Conservation (phyloP, 2,113 vertebrate genomes). For the Phoxinus phoxinus region DNA sequence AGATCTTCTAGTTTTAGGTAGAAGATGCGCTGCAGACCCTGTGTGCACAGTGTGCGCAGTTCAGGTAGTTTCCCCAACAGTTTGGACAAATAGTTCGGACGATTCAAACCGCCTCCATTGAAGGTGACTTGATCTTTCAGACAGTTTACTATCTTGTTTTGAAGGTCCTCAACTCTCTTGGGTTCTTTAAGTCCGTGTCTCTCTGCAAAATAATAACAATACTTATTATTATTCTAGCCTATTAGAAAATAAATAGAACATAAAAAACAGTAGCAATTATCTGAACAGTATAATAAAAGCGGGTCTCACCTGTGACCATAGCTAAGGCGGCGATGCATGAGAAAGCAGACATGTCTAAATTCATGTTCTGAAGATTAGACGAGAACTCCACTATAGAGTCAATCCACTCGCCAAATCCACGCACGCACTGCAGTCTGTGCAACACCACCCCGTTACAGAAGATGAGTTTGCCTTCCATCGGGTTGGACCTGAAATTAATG, state of each 20-base stretch:
- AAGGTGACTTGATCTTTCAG: constrained; percentile 99
- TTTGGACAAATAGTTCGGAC: constrained; percentile 98
- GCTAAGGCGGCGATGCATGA: constrained; percentile 98
- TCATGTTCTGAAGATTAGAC: constrained; percentile 98
- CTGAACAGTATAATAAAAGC: neutral
- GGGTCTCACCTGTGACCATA: constrained; percentile 96
- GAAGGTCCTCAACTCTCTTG: constrained; percentile 96
- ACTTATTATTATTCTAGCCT: neutral
- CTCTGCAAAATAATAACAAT: constrained; percentile 78
- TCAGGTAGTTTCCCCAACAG: constrained; percentile 98
- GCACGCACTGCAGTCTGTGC: constrained; percentile 97
- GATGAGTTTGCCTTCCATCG: constrained; percentile 98
- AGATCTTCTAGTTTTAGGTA: constrained; percentile 99
- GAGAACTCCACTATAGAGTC: constrained; percentile 98
- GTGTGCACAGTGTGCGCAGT: constrained; percentile 97
- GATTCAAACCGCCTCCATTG: constrained; percentile 93
- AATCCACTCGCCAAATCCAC: constrained; percentile 98
- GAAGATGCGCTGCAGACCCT: constrained; percentile 99
- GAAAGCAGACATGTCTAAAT: constrained; percentile 97
- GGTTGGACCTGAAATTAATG: constrained; percentile 92
- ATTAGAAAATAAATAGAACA: neutral
- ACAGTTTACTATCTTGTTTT: constrained; percentile 99
- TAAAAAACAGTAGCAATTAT: too few relatives aligned
- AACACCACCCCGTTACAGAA: constrained; percentile 98
- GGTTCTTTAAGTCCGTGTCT: constrained; percentile 97